These are phyloP conservation scores for Gobius niger DNA, from an alignment of 2,113 vertebrate genomes.

Conservation along the genomic window DNA sequence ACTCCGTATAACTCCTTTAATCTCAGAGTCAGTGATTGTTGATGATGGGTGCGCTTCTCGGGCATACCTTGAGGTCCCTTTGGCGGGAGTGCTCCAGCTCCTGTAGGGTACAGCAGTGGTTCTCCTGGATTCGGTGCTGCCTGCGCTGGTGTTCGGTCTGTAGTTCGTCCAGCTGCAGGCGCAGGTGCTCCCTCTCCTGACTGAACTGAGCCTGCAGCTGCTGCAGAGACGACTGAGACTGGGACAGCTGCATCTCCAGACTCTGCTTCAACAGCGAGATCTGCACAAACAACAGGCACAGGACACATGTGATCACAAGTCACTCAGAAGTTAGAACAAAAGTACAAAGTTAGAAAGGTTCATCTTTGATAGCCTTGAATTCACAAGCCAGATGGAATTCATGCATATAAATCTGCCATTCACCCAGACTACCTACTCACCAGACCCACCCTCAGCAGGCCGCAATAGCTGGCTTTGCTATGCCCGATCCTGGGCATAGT, in stretches of 20 bases:
- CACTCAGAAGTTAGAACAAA: not conserved
- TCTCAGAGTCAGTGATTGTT: no score
- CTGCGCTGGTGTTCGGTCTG: constrained; percentile 91
- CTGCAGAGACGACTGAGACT: constrained; percentile 95
- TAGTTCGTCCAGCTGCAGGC: constrained; percentile 92
- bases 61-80: constrained; percentile 86
- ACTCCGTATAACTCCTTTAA: no score
- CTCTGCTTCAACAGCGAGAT: constrained; percentile 97
- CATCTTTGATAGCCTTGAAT: no score
- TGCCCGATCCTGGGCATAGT: no score
- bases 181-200: constrained; percentile 92
- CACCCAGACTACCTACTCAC: no score
- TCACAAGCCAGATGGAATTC: no score
- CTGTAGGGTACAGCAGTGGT: constrained; percentile 88
- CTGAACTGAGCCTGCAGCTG: constrained; percentile 95
- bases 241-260: constrained; percentile 96
- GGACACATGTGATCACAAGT: no score
- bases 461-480: no score
- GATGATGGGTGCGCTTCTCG: not conserved
- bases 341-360: not conserved
- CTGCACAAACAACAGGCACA: constrained; percentile 58
- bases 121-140: constrained; percentile 90
- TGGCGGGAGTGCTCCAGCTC: constrained; percentile 90
- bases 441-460: no score
- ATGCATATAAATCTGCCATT: no score